phyloP scores from a whole-genome alignment of 23 tunicate species.

The Trididemnum miniatum region DNA sequence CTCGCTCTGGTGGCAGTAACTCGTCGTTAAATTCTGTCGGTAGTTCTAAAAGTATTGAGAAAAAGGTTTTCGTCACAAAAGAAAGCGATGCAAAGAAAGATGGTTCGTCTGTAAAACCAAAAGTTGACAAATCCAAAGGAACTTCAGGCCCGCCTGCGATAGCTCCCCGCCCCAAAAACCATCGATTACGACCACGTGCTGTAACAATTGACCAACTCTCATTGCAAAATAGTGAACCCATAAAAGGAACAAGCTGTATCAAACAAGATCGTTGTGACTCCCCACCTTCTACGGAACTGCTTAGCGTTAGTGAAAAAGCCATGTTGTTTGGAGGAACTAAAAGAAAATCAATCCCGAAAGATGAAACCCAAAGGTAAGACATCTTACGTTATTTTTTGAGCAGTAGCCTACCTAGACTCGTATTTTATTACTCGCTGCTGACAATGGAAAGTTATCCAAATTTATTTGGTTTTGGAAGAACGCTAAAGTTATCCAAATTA shows the following conservation, averaged over 20 bases:
- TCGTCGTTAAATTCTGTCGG: constrained; percentile 24
- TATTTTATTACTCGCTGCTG: too few relatives aligned
- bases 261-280: neutral
- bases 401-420: too few relatives aligned
- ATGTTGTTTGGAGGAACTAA: constrained; percentile 57
- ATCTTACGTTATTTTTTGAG: neutral
- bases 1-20: constrained; percentile 9
- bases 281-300: constrained; percentile 10
- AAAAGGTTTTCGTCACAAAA: neutral
- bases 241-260: neutral
- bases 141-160: neutral
- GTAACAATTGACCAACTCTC: constrained; percentile 15
- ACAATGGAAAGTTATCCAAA: too few relatives aligned
- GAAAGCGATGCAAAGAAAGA: constrained; percentile 1
- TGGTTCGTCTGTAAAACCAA: neutral
- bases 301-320: constrained; percentile 48
- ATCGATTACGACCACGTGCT: constrained; percentile 1
- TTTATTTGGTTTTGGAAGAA: too few relatives aligned
- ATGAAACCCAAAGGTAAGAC: neutral
- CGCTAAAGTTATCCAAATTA: too few relatives aligned
- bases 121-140: neutral
- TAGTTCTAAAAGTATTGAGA: constrained; percentile 9
- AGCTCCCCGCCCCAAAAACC: constrained; percentile 15
- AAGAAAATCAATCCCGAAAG: neutral
- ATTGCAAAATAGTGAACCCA: neutral